These are phyloP conservation scores for Petromus typicus DNA, from an alignment of 2,113 vertebrate species.

Conservation along the genomic window DNA sequence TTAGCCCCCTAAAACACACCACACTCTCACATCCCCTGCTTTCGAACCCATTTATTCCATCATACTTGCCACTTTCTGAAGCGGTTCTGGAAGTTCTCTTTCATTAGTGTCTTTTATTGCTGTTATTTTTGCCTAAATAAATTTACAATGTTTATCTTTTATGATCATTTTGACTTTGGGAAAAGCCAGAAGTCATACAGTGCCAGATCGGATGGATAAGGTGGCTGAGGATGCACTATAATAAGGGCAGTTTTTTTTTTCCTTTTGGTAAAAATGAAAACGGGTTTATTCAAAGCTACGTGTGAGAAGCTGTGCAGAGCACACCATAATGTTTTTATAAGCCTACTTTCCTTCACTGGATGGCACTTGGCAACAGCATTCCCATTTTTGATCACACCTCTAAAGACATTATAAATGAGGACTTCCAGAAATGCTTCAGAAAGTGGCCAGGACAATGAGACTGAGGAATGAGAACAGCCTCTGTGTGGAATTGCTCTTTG, in stretches of 20 bases:
- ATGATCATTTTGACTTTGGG: background rate
- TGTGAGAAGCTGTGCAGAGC: background rate
- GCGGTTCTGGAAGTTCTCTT: background rate
- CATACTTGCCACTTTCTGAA: background rate
- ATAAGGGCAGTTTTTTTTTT: no score
- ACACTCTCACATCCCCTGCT: no score
- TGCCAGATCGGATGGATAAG: background rate
- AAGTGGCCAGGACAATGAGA: background rate
- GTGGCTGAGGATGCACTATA: background rate
- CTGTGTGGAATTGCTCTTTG: no score
- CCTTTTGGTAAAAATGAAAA: background rate
- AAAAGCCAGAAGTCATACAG: background rate
- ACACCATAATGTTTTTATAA: background rate
- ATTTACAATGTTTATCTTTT: background rate
- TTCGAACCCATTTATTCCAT: background rate
- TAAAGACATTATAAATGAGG: background rate
- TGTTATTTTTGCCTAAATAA: background rate
- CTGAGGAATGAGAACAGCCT: no score
- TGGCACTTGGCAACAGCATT: background rate
- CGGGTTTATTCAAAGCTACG: background rate
- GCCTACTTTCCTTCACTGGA: background rate
- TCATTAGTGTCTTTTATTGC: background rate
- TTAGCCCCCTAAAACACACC: background rate
- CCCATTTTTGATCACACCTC: background rate
- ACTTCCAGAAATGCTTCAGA: background rate